These are phyloP conservation scores for Aphis craccivora DNA, from an alignment of 1,140 invertebrate species.

Conservation along the genomic window DNA sequence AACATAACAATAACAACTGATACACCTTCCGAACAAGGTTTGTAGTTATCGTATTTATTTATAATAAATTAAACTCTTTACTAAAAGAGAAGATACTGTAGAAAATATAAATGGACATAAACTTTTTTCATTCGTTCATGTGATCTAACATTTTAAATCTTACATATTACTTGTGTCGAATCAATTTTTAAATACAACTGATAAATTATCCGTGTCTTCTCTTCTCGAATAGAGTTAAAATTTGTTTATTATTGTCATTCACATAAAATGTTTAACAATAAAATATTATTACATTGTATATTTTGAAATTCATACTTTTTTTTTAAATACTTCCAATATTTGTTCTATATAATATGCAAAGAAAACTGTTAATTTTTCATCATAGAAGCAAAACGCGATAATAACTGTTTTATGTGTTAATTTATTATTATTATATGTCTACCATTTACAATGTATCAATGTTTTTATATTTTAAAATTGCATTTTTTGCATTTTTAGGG, in stretches of 20 bases:
- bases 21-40: conserved; percentile 87
- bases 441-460: not conserved
- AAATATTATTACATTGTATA: not conserved
- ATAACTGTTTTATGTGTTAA: not conserved
- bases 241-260: too few species aligned
- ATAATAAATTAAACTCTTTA: not conserved
- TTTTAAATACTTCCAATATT: not conserved
- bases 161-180: too few species aligned
- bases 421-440: not conserved
- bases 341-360: not conserved
- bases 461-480: not conserved
- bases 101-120: too few species aligned
- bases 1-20: too few species aligned
- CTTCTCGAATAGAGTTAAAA: too few species aligned
- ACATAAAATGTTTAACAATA: too few species aligned
- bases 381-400: not conserved
- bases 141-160: too few species aligned
- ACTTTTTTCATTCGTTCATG: too few species aligned
- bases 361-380: not conserved
- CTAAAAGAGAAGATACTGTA: too few species aligned
- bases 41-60: conserved; percentile 59
- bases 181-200: too few species aligned
- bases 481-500: too few species aligned
- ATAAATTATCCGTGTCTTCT: too few species aligned
- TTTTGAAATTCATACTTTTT: not conserved